A percentile compares a stretch with the other conserved stretches of the same genome.
These are phyloP conservation scores for Trichonephila clavata DNA, from an alignment of 1,140 invertebrate species.

Conservation along the genomic window DNA sequence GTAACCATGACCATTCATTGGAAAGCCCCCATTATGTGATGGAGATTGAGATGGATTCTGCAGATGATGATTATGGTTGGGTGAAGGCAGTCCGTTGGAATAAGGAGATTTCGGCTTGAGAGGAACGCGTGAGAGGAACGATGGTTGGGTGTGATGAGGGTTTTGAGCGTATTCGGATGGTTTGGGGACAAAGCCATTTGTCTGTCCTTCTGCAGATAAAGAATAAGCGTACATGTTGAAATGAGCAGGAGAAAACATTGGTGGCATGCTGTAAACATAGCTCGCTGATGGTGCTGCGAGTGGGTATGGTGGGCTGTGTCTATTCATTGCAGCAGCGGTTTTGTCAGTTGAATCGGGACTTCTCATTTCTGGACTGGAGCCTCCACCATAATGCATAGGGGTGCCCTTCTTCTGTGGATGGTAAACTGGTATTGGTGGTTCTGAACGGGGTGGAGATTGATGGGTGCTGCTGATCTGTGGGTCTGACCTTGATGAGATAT, in stretches of 20 bases:
- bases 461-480: constrained; percentile 78
- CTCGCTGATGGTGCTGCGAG: constrained; percentile 69
- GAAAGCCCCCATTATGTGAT: background rate
- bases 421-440: constrained; percentile 85
- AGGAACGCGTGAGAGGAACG: constrained; percentile 47
- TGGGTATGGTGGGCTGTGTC: constrained; percentile 44
- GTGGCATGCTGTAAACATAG: constrained; percentile 78
- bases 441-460: constrained; percentile 85
- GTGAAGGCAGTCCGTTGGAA: constrained; percentile 18
- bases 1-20: constrained; percentile 26
- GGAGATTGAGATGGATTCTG: constrained; percentile 54
- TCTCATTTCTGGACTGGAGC: constrained; percentile 82
- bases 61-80: constrained; percentile 67
- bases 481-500: constrained; percentile 79
- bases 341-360: constrained; percentile 89
- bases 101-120: constrained; percentile 59
- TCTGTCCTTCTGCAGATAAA: constrained; percentile 57
- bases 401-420: constrained; percentile 27
- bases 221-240: constrained; percentile 79
- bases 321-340: constrained; percentile 5
- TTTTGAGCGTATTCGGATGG: constrained; percentile 62
- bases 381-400: constrained; percentile 85
- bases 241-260: constrained; percentile 79
- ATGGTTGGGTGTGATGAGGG: constrained; percentile 40
- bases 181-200: constrained; percentile 44